A percentile compares a stretch with the other conserved stretches of the same genome.
phyloP scores from a whole-genome alignment of 2,113 vertebrate species.

The Notarius quadriscutis region DNA sequence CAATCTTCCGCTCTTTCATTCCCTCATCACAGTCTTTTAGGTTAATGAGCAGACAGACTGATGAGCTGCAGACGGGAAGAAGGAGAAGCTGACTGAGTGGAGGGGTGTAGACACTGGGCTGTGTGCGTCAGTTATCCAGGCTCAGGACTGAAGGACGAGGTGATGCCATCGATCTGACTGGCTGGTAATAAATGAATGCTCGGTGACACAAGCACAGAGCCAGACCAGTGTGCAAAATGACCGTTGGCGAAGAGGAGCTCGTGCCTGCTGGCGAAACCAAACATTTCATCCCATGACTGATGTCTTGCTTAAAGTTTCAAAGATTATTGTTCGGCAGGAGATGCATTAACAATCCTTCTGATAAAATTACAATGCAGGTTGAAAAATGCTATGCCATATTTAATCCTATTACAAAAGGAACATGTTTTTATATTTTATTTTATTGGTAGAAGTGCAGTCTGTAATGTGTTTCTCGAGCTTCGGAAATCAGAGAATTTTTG shows the following conservation, averaged over 20 bases:
- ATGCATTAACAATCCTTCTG: constrained; percentile 19
- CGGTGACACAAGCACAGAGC: constrained; percentile 16
- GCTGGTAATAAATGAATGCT: constrained; percentile 37
- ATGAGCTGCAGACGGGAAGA: constrained; percentile 56
- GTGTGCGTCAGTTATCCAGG: constrained; percentile 43
- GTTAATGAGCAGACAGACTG: constrained; percentile 60
- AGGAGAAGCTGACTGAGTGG: neutral
- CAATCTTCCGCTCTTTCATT: constrained; percentile 51
- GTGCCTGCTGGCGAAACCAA: constrained; percentile 28
- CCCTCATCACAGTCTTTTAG: constrained; percentile 57
- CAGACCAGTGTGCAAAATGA: neutral
- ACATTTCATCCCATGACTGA: constrained; percentile 27
- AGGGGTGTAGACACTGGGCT: constrained; percentile 38
- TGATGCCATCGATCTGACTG: constrained; percentile 31
- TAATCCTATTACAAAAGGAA: neutral
- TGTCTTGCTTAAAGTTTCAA: constrained; percentile 26
- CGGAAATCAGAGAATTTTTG: neutral
- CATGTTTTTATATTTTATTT: neutral
- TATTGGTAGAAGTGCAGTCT: neutral
- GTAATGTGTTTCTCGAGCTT: constrained; percentile 1
- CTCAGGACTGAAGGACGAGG: constrained; percentile 20
- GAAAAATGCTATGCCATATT: constrained; percentile 14
- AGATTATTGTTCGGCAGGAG: neutral
- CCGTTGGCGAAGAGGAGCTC: constrained; percentile 12
- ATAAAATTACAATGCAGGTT: constrained; percentile 22